Conservation (phyloP, 37 sponge, comb jelly and placozoan species). For the Halisarca cf. caerulea region DNA sequence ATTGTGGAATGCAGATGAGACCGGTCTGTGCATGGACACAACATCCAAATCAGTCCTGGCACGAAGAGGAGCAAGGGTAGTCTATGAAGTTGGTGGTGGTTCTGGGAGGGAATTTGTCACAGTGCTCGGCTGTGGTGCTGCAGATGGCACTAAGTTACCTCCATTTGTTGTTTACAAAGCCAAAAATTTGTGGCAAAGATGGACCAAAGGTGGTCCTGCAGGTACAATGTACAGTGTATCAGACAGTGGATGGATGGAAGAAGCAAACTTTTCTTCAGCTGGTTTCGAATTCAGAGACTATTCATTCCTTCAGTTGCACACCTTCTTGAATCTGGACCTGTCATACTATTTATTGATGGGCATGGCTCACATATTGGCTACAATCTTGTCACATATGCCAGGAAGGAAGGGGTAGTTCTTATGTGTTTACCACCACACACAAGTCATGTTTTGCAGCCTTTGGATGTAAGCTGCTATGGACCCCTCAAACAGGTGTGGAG, state of each 20-base stretch:
- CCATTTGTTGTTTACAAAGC: conserved; percentile 70
- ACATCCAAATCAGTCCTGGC: conserved; percentile 30
- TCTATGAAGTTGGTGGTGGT: conserved; percentile 56
- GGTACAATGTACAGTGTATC: conserved; percentile 41
- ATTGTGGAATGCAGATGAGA: conserved; percentile 54
- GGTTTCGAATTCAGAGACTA: conserved; percentile 45
- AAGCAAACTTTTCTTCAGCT: conserved; percentile 43
- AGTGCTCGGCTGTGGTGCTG: conserved; percentile 46
- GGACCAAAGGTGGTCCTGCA: conserved; percentile 59
- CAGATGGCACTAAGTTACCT: conserved; percentile 53
- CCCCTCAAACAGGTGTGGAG: conserved; percentile 55
- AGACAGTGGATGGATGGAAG: conserved; percentile 63
- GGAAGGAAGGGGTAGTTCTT: conserved; percentile 23
- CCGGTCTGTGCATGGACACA: conserved; percentile 43
- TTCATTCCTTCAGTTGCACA: conserved; percentile 43
- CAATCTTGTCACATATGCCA: conserved; percentile 32
- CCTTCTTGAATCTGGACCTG: conserved; percentile 18
- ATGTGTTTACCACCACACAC: conserved; percentile 67
- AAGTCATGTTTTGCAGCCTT: conserved; percentile 54
- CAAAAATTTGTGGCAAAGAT: conserved; percentile 46
- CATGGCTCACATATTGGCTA: conserved; percentile 53
- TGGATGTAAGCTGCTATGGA: conserved; percentile 56
- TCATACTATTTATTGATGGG: conserved; percentile 70
- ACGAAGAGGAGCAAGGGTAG: conserved; percentile 34
- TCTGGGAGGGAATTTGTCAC: conserved; percentile 60